Evolutionary conservation across 2,888 invertebrate genomes (phyloP), one percentile per base, ranked within the genome.

Genomic region (Ceramica pisi): DNA sequence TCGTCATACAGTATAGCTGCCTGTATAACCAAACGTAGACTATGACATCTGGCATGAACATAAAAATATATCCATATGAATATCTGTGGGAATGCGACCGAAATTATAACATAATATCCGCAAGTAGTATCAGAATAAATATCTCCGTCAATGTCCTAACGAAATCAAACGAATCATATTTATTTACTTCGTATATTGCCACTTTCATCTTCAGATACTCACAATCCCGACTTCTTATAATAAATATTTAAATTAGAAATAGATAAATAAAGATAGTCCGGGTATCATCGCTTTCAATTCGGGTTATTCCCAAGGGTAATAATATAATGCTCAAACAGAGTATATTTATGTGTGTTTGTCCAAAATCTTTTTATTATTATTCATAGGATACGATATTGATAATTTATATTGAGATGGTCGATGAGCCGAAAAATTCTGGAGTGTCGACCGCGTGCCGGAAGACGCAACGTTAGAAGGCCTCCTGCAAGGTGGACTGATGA

Each of bases 171-270:
- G 35, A 44, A 1, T 72, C 50, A 61, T 59, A 35, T 80, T 75
- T 74, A 59, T 74, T 74, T 64, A 21, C 41, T 50, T 35, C 50
- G 7, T 73, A 63, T 73, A 73, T 53, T 80, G 48, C 63, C 21
- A 63, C 50, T 65, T 80, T 80, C 56, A 76, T 75, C 60, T 74
- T 51, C 31, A 44, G 44, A 48, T 26, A 41, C 50, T 59, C 31
- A 31, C 46, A 67, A 23, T 26, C 81, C 21, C 65, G 44, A 50
- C 62, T 63, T 55, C 38, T 44, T 12, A 19, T 23, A 70, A 78
- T 81, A 81, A 78, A 78, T 78, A 81, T 78, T 76, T 64, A 78
- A 81, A 81, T 68, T 53, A 76, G 68, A 78, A 53, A 61, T 65
- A 51, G 61, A n/a, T 70, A 59, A 62, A 76, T 78, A 81, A 59